These are phyloP conservation scores for Drosophila cracens DNA, from an alignment of 2,888 invertebrate genomes.

Conservation along the genomic window DNA sequence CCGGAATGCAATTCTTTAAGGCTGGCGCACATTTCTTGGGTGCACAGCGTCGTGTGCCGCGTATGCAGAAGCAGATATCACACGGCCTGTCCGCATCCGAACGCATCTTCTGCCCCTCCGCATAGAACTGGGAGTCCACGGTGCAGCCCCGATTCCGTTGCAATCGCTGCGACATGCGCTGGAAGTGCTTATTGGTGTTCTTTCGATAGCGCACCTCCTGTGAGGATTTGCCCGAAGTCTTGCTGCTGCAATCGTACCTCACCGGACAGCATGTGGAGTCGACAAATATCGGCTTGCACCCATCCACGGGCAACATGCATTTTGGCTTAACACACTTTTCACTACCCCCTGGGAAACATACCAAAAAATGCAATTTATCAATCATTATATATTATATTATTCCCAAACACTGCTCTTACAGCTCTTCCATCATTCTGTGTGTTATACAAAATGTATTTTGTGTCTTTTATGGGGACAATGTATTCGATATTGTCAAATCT, in stretches of 20 bases:
- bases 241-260: slow-evolving; percentile 89
- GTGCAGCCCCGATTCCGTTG: slow-evolving; percentile 87
- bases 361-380: not conserved
- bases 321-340: slow-evolving; percentile 92
- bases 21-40: slow-evolving; percentile 91
- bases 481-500: not conserved
- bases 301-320: slow-evolving; percentile 91
- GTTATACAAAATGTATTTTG: not conserved
- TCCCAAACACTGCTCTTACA: not conserved
- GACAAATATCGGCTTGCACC: slow-evolving; percentile 86
- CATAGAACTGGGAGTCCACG: slow-evolving; percentile 87
- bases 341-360: slow-evolving; percentile 85
- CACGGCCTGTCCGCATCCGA: slow-evolving; percentile 86
- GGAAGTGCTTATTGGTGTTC: slow-evolving; percentile 83
- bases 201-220: slow-evolving; percentile 82
- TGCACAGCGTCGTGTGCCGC: slow-evolving; percentile 90
- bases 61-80: slow-evolving; percentile 92
- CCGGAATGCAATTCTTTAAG: slow-evolving; percentile 90
- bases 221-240: slow-evolving; percentile 82
- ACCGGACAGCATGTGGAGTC: slow-evolving; percentile 90
- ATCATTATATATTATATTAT: not conserved
- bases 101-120: slow-evolving; percentile 90
- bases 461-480: not conserved
- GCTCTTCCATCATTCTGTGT: too few species aligned
- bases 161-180: slow-evolving; percentile 81